Evolutionary conservation across 2,113 vertebrate species (phyloP).

Genomic region (Petaurus breviceps): DNA sequence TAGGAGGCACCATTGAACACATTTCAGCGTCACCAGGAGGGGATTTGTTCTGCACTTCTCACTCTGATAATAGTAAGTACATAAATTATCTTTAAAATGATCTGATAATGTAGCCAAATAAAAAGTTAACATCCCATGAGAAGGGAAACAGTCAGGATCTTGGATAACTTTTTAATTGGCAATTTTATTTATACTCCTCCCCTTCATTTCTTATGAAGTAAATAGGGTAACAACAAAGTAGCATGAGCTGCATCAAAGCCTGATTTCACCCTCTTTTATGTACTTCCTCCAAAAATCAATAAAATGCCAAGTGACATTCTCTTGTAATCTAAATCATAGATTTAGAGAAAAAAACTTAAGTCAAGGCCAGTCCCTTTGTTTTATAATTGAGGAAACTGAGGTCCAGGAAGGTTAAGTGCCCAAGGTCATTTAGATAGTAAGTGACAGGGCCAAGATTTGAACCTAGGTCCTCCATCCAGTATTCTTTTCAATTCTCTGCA

Average conservation of each 20-base stretch:
- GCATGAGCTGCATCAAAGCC: background rate
- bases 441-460: background rate
- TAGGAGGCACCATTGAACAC: conserved; percentile 91
- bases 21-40: conserved; percentile 91
- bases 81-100: accelerated
- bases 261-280: background rate
- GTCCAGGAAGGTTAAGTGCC: background rate
- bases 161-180: background rate
- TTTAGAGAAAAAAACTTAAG: background rate
- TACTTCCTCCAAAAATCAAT: background rate
- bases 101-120: background rate
- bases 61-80: conserved; percentile 95
- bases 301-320: background rate
- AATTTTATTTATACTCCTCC: background rate
- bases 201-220: background rate
- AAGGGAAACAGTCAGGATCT: background rate
- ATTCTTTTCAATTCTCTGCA: background rate
- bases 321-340: background rate
- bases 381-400: background rate
- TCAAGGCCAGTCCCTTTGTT: background rate
- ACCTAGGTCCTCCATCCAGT: background rate
- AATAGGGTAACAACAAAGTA: background rate
- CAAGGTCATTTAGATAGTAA: background rate
- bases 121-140: background rate
- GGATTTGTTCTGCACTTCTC: conserved; percentile 89